Conservation (phyloP, 1,140 invertebrate species). For the Plutomurus gul region DNA sequence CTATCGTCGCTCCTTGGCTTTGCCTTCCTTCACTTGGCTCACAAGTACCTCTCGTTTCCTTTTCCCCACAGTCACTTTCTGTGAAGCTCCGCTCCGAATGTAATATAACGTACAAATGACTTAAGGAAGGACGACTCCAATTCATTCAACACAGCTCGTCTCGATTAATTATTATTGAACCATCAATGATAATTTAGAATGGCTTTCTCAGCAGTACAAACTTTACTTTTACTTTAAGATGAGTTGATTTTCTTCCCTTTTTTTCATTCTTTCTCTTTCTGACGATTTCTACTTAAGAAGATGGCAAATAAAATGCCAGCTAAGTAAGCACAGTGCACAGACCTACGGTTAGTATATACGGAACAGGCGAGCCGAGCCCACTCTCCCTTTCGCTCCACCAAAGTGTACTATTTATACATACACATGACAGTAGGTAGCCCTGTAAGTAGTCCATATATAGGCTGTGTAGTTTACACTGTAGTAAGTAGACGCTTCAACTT, state of each 20-base stretch:
- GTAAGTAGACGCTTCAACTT: conserved; percentile 19
- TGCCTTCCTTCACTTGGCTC: background rate
- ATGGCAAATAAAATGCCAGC: conserved; percentile 21
- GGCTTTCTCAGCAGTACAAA: conserved; percentile 25
- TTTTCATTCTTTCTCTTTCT: background rate
- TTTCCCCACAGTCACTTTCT: background rate
- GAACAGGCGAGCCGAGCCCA: background rate
- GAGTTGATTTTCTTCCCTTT: background rate
- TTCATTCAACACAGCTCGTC: background rate
- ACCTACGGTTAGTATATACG: background rate
- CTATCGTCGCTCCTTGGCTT: background rate
- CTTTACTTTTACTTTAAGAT: conserved; percentile 29
- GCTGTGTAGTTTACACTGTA: background rate
- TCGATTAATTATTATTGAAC: conserved; percentile 37
- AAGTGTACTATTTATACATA: too few species aligned
- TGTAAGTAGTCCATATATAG: background rate
- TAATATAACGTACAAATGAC: background rate
- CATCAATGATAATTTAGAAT: conserved; percentile 29
- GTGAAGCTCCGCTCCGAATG: background rate
- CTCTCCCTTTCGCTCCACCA: too few species aligned
- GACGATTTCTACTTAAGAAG: conserved; percentile 10
- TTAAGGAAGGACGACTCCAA: too few species aligned
- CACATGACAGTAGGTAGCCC: background rate
- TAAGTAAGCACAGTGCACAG: background rate
- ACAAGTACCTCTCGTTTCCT: background rate